A percentile compares a stretch with the other conserved stretches of the same genome.
phyloP scores from a whole-genome alignment of 1,140 invertebrate genomes.

The Hylaeus anthracinus region DNA sequence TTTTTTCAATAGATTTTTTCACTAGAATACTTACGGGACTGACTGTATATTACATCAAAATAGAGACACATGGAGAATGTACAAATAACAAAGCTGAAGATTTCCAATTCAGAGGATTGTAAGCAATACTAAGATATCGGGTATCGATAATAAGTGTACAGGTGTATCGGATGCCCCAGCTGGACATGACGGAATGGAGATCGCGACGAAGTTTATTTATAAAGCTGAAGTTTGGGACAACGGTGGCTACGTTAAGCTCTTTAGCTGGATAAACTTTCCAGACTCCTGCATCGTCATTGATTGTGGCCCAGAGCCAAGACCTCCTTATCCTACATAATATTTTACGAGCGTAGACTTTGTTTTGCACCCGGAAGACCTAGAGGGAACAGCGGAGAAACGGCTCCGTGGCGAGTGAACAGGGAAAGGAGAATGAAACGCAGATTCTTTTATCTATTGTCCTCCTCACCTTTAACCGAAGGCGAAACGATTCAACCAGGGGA shows the following conservation, averaged over 20 bases:
- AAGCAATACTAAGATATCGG: background rate
- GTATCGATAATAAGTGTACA: constrained; percentile 10
- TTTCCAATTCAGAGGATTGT: too few species aligned
- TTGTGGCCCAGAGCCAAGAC: constrained; percentile 60
- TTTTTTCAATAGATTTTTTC: too few species aligned
- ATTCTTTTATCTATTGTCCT: constrained; percentile 15
- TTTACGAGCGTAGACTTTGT: constrained; percentile 59
- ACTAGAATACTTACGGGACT: too few species aligned
- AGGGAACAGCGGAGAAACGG: constrained; percentile 10
- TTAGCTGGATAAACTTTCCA: constrained; percentile 64
- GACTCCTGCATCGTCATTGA: constrained; percentile 64
- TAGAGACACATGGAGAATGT: too few species aligned
- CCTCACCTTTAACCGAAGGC: constrained; percentile 5
- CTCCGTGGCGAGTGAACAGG: constrained; percentile 8
- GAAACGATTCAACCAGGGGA: background rate
- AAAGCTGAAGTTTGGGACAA: constrained; percentile 57
- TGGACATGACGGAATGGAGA: constrained; percentile 27
- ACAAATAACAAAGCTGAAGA: too few species aligned
- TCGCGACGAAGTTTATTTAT: constrained; percentile 63
- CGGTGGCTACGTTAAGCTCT: constrained; percentile 53
- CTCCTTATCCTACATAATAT: constrained; percentile 66
- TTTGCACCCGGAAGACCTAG: constrained; percentile 35
- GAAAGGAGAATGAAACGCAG: constrained; percentile 18
- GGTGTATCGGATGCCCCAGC: constrained; percentile 44
- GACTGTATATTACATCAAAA: too few species aligned